phyloP scores from a whole-genome alignment of 1,140 invertebrate genomes.

The Megalonaias nervosa region DNA sequence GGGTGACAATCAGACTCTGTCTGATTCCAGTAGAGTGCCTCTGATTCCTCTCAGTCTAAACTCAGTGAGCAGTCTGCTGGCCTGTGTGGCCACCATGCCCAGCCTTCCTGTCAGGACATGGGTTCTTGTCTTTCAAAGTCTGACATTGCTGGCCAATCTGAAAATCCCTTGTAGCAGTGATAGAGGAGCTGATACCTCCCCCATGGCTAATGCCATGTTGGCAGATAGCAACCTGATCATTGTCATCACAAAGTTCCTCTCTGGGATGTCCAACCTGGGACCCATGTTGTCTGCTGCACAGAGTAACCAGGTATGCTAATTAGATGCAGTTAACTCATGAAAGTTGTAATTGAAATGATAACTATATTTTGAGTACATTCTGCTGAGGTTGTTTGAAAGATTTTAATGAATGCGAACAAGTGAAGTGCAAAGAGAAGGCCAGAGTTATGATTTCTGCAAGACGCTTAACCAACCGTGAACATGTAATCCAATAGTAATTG shows the following conservation, averaged over 20 bases:
- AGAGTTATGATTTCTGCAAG: no score
- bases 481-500: no score
- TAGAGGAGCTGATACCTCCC: conserved; percentile 36
- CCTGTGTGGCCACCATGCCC: conserved; percentile 78
- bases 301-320: neutral
- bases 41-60: conserved; percentile 81
- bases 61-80: conserved; percentile 81
- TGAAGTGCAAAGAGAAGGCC: no score
- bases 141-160: conserved; percentile 70
- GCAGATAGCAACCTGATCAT: conserved; percentile 81
- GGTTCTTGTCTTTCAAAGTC: conserved; percentile 81
- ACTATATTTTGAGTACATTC: no score
- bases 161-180: conserved; percentile 25
- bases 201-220: conserved; percentile 77
- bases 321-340: no score
- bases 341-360: no score
- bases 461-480: no score
- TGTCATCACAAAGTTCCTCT: conserved; percentile 82
- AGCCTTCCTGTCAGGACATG: conserved; percentile 82
- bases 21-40: conserved; percentile 77
- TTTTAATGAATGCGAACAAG: no score
- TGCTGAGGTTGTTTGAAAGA: no score
- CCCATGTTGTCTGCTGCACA: neutral
- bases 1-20: conserved; percentile 35
- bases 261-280: conserved; percentile 71